Base-by-base conservation (phyloP, 2,888 invertebrate genomes). In the Sylvicola cinctus region DNA sequence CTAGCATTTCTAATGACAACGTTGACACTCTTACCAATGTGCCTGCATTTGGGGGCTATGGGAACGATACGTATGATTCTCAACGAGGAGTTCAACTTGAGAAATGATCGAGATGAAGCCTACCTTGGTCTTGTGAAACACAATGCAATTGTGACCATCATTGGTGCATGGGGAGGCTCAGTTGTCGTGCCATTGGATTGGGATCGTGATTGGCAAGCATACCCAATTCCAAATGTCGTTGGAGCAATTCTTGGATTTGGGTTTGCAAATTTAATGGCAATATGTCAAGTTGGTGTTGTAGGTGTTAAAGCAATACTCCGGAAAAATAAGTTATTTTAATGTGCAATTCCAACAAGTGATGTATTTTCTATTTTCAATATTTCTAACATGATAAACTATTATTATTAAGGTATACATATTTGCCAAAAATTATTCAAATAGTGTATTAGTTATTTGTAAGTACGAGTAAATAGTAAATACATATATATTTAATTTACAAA, bases 121-220 rank as follows among this genome's bases (percentile, higher is more conserved):
- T 51, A 55, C 1, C 40, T 58, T 30, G 49, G 53, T 41, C 39
- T 58, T 2, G 51, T 54, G 32, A 57, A 56, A 37, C 53, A 55
- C 32, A 57, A 54, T 43, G 54, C 57, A 1, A 43, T 50, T 12
- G 57, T 56, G 4, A 52, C 51, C 12, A 52, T 80, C 25, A 45
- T 76, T 16, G 84, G 84, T 5, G 70, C 79, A 10, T 85, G 84
- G 83, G 44, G 73, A 10, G 81, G 83, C 8, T 78, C 81, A 7
- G 62, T 77, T 40, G 74, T 77, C 3, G 74, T 84, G 37, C 85
- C 87, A 2, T 57, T 87, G 26, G 87, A 87, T 50, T 87, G 87
- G 87, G 78, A 84, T 48, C 63, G 73, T 39, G 74, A 77, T 10
- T 87, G 84, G 81, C 84, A 85, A 62, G 38, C 45, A 0, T 75